phyloP scores from a whole-genome alignment of 2,113 vertebrate species.

The Aythya baeri region DNA sequence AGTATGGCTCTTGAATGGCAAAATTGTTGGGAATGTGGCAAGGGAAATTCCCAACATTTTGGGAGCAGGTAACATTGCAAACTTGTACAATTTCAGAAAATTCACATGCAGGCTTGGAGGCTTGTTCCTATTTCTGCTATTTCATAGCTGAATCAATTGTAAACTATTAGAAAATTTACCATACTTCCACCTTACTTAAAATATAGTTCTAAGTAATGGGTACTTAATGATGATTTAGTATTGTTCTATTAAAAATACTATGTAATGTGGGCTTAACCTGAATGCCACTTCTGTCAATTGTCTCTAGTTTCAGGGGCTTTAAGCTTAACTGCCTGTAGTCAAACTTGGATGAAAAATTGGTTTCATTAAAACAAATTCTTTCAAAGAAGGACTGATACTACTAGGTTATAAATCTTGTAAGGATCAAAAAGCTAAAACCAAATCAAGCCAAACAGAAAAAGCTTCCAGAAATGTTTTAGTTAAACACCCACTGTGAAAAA shows the following conservation, averaged over 20 bases:
- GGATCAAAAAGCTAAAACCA: neutral
- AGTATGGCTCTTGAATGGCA: neutral
- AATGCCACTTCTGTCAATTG: neutral
- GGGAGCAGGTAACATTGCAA: neutral
- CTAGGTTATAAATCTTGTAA: neutral
- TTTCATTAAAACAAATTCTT: neutral
- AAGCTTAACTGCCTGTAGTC: neutral
- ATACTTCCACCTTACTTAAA: neutral
- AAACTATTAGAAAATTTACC: neutral
- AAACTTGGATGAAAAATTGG: neutral
- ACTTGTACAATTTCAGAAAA: neutral
- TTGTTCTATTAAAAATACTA: neutral
- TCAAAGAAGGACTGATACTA: neutral
- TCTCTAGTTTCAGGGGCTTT: neutral
- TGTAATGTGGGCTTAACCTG: neutral
- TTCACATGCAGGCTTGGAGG: neutral
- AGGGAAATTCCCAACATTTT: neutral
- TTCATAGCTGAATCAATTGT: neutral
- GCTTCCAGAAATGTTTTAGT: neutral
- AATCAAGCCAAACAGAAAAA: neutral
- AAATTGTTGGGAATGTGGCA: neutral
- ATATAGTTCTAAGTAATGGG: neutral
- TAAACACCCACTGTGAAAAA: neutral
- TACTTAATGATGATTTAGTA: neutral
- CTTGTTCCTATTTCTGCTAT: neutral